Base-by-base conservation (phyloP, 2,113 vertebrate species). In the Boleophthalmus pectinirostris region DNA sequence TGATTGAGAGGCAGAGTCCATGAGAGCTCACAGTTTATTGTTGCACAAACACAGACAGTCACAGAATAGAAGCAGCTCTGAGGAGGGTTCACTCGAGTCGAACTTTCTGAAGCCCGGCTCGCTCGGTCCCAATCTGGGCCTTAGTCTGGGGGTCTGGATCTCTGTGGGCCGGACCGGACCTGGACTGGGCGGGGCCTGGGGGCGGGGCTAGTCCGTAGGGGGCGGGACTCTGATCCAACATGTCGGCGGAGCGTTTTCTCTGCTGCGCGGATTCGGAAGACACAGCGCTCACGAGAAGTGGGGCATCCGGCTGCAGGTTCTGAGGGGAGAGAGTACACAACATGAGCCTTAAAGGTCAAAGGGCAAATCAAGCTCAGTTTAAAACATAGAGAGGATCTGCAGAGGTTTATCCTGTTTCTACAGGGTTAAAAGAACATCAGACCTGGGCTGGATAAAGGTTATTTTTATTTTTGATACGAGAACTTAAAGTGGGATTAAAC, bases 271-370 rank as follows among this genome's bases (percentile, higher is more conserved):
- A 66, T 78, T 73, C 58, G 79, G 49, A 29, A 15, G 11, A 58
- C 35, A 12, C 25, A 46, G 45, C 66, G 51, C 76, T 93, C 90
- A 93, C 74, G 81, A 86, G 89, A 93, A 92, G 86, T 93, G 90
- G 7, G 87, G 85, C 89, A 90, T 90, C n/a, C 86, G 88, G 72
- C 73, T 90, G 72, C 88, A 93, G 82, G 84, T 91, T 85, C 93
- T 94, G 82, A 21, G 51, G 20, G 51, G 15, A 15, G 38, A 43
- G 38, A 43, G 35, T 8, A 47, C 46, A 47, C 51, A n/a, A 51
- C 16, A 16, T 16, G 51, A 54, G 18, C 5, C 1, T 1, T 0
- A 54, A n/a, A 8, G 51, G 51, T 54, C 51, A 10, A 21, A 54
- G 51, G 51, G 8, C 51, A 54, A 51, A 51, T 20, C 49, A 20